Base-by-base conservation (phyloP, 2,888 invertebrate species). In the Chaitophorus viminalis region DNA sequence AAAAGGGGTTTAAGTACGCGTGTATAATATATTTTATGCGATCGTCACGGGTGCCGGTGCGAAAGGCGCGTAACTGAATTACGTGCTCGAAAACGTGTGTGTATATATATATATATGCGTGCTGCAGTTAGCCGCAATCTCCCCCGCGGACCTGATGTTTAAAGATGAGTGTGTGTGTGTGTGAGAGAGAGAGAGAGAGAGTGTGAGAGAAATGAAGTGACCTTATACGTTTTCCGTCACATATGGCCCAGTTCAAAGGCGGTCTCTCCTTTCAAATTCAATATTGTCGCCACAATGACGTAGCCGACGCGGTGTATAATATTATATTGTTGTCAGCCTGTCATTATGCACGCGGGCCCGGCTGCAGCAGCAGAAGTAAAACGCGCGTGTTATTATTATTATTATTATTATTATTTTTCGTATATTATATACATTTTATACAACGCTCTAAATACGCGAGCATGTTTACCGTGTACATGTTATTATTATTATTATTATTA, bases 221-320 rank as follows among this genome's bases (percentile, higher is more conserved):
- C 85, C 85, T 86, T 78, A 75, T 75, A 78, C 78, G 82, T 86
- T 79, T 87, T 87, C 31, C 60, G 85, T 87, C 86, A 60, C 86
- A 87, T 87, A 87, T 87, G 86, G 86, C 86, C 86, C 39, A 11
- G 79, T 87, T 87, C 86, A 87, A 87, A 87, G 79, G 86, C 79
- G 86, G 86, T 78, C 86, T 87, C 86, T 72, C 54, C 79, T 87
- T 87, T 87, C 86, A 87, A 87, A 87, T 87, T 87, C 86, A 79
- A 87, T 87, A 87, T 87, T n/a, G n/a, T n/a, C 39, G 86, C 39
- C 86, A 87, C 86, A 87, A 79, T 87, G 79, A n/a, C n/a, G n/a
- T n/a, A n/a, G n/a, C n/a, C n/a, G 72, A 87, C 74, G 54, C 54
- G 54, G 82, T 54, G 31, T 60, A 33, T 60, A 72, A 18, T 33